Base-by-base conservation (phyloP, 2,888 invertebrate genomes). In the Nephrotoma appendiculata region DNA sequence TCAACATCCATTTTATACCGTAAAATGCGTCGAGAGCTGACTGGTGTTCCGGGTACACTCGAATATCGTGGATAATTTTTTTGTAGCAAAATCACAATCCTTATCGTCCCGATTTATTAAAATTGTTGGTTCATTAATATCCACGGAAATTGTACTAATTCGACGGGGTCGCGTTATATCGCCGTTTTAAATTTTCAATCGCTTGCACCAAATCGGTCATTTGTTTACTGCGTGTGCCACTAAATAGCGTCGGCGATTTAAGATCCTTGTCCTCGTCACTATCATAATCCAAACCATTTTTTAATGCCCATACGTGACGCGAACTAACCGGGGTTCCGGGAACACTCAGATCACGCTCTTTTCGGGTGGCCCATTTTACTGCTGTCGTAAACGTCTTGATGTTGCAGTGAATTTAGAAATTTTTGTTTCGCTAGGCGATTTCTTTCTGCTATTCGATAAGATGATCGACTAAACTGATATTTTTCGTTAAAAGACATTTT, bases 301-400 rank as follows among this genome's bases (percentile, higher is more conserved):
- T 44, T 11, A 86, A 85, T 9, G 83, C 45, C 48, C 15, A 11
- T 41, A 87, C 5, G 44, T 86, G 83, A 43, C 86, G 87, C 6
- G 87, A 87, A 31, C 87, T 87, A 0, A 87, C 87, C 11, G 88
- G 87, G 5, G 87, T 87, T 9, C 87, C 88, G 11, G 87, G 87
- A 3, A 87, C 86, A 43, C 86, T 87, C 19, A 87, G 86, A 83
- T 88, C 87, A 12, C 87, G 11, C 5, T 87, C n/a, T 44, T 86
- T 85, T n/a, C 87, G 87, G 87, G 2, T 41, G 31, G 1, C 9
- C 31, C 45, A 48, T 86, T 86, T 12, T 31, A 43, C 86, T 41
- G n/a, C 42, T 84, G 9, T 85, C 43, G 19, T 12, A 44, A 45
- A 45, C 44, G 6, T 87, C 44, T 12, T 19, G 86, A 12, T 86